Evolutionary conservation across 53 echinoderm and acorn worm genomes (phyloP), one percentile per base, ranked within the genome.

Genomic region (Arbacia lixula): DNA sequence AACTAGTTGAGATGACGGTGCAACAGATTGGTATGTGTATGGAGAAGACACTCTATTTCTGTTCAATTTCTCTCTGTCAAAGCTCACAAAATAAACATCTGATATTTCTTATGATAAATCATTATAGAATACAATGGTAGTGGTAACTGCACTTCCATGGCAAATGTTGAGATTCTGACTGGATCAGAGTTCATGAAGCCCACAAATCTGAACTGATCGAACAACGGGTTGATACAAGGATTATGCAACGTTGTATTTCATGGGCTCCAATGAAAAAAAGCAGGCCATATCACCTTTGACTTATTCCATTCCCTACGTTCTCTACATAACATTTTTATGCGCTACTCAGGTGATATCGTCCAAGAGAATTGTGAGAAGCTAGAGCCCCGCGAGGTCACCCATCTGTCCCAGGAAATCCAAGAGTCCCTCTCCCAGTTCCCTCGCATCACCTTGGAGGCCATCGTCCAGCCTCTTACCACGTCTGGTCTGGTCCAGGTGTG

Each of bases 1-100:
- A 68, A 29, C 57, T 95, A 37, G 88, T 71, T 26, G 92, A 95
- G 32, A 95, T 95, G 95, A 36, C 27, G 1, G 88, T 86, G 27
- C 36, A 66, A 5, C 89, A 92, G 60, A 88, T 95, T 17, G 95
- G 95, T 95, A 50, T 27, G 87, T 14, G 14, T 10, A 46, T 46
- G 46, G 14, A 46, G 8, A 10, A 46, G 46, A 46, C 46, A 46
- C 14, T 46, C 46, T 46, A n/a, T n/a, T n/a, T n/a, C n/a, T n/a
- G n/a, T n/a, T n/a, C n/a, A n/a, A n/a, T n/a, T n/a, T n/a, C n/a
- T n/a, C n/a, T n/a, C n/a, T n/a, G n/a, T n/a, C n/a, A n/a, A n/a
- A n/a, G n/a, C n/a, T n/a, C n/a, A n/a, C n/a, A n/a, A n/a, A n/a
- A n/a, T n/a, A n/a, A n/a, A n/a, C n/a, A n/a, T n/a, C n/a, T n/a